Percentiles rank a stretch among this genome's conserved stretches.
These are phyloP conservation scores for Mugil cephalus DNA, from an alignment of 2,113 vertebrate species.

Conservation along the genomic window DNA sequence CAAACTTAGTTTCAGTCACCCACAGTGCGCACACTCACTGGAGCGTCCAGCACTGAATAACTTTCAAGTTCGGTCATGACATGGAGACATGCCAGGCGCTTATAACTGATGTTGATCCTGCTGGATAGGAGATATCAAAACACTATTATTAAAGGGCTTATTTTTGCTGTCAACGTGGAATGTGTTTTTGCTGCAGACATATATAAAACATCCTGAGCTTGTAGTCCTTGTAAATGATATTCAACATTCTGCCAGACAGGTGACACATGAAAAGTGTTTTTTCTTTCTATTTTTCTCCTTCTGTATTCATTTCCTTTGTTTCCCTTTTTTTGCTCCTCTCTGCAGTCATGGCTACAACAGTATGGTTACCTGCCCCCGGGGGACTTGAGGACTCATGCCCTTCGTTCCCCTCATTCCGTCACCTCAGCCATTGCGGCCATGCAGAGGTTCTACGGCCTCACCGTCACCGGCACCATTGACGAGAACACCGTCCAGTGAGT, in stretches of 20 bases:
- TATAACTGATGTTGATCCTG: slow-evolving; percentile 23
- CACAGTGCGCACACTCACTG: not conserved
- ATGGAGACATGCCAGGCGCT: slow-evolving; percentile 47
- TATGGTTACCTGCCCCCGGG: slow-evolving; percentile 95
- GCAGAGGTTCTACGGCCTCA: slow-evolving; percentile 93
- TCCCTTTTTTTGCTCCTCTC: slow-evolving; percentile 16
- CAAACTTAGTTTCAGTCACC: slow-evolving; percentile 10
- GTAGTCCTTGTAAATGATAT: slow-evolving; percentile 1
- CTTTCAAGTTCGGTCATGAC: slow-evolving; percentile 45
- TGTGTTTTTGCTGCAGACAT: slow-evolving; percentile 52
- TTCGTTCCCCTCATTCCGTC: slow-evolving; percentile 89
- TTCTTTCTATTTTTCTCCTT: not conserved
- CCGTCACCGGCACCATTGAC: slow-evolving; percentile 86
- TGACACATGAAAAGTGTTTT: not conserved
- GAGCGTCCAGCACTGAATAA: slow-evolving; percentile 21
- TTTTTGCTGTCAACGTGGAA: slow-evolving; percentile 57
- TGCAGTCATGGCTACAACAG: slow-evolving; percentile 92
- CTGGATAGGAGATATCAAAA: slow-evolving; percentile 41
- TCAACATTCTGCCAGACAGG: slow-evolving; percentile 5
- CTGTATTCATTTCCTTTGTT: not conserved
- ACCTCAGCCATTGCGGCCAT: slow-evolving; percentile 89
- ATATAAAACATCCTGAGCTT: slow-evolving; percentile 45
- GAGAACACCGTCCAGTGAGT: slow-evolving; percentile 86
- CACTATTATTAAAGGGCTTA: slow-evolving; percentile 35
- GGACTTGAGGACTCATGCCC: slow-evolving; percentile 89